Evolutionary conservation across 2,113 vertebrate species (phyloP).

Genomic region (Bettongia penicillata): DNA sequence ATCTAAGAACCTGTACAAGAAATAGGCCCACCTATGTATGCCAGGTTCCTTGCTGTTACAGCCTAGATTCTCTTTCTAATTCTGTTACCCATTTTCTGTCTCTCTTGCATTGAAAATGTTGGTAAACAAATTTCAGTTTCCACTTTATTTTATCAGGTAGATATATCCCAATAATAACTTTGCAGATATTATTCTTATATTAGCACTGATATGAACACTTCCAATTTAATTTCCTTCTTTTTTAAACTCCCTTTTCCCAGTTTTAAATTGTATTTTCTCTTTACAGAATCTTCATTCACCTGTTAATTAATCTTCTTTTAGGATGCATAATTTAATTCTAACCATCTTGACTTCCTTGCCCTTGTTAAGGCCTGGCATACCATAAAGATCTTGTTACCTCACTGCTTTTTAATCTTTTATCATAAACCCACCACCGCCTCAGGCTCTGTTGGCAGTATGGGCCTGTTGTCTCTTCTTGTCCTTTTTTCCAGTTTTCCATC

Average conservation of each 20-base stretch:
- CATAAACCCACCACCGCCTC: neutral
- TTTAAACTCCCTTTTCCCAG: neutral
- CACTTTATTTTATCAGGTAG: neutral
- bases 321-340: conserved; percentile 32
- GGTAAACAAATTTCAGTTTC: neutral
- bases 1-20: too few relatives aligned
- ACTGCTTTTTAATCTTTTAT: neutral
- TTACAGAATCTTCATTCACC: neutral
- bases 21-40: too few relatives aligned
- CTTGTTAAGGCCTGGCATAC: neutral
- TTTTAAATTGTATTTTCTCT: conserved; percentile 41
- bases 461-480: neutral
- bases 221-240: conserved; percentile 4
- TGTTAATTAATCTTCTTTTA: conserved; percentile 31
- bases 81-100: neutral
- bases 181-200: conserved; percentile 28
- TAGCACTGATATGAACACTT: neutral
- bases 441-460: neutral
- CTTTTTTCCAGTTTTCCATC: conserved; percentile 3
- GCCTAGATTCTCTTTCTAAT: conserved; percentile 1
- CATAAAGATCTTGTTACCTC: neutral
- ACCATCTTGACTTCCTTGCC: neutral
- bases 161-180: neutral
- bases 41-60: too few relatives aligned
- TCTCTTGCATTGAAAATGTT: conserved; percentile 30